Evolutionary conservation across 2,113 vertebrate genomes (phyloP).

Genomic region (Otus sunia): DNA sequence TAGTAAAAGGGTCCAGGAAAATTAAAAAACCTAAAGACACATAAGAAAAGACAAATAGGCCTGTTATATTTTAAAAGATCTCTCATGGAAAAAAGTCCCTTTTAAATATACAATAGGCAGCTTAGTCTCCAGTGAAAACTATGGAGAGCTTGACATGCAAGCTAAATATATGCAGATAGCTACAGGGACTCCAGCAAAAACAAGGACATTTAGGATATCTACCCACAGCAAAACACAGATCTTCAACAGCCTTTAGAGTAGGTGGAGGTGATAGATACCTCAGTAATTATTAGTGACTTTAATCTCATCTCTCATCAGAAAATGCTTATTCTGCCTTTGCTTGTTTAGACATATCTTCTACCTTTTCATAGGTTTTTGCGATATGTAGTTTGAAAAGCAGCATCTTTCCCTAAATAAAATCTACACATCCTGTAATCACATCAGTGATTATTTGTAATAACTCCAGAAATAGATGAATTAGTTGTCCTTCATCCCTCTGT

Average conservation of each 20-base stretch:
- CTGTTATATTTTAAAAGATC: conserved; percentile 17
- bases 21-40: conserved; percentile 33
- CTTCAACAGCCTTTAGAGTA: neutral
- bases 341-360: neutral
- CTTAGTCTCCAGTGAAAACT: conserved; percentile 1
- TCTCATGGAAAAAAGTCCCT: conserved; percentile 26
- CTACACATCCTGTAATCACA: neutral
- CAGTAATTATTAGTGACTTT: neutral
- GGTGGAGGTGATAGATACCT: neutral
- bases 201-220: neutral
- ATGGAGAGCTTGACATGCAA: neutral
- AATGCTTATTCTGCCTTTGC: neutral
- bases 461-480: neutral
- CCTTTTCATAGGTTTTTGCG: neutral
- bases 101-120: conserved; percentile 27
- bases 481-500: neutral
- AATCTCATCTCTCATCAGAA: neutral
- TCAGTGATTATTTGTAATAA: neutral
- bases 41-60: conserved; percentile 19
- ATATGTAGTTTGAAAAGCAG: neutral
- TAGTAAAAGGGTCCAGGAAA: conserved; percentile 26
- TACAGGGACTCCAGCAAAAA: neutral
- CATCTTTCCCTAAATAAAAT: neutral
- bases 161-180: neutral
- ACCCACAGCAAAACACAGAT: neutral